Conservation (phyloP, 2,888 invertebrate genomes). For the Desoria tigrina region DNA sequence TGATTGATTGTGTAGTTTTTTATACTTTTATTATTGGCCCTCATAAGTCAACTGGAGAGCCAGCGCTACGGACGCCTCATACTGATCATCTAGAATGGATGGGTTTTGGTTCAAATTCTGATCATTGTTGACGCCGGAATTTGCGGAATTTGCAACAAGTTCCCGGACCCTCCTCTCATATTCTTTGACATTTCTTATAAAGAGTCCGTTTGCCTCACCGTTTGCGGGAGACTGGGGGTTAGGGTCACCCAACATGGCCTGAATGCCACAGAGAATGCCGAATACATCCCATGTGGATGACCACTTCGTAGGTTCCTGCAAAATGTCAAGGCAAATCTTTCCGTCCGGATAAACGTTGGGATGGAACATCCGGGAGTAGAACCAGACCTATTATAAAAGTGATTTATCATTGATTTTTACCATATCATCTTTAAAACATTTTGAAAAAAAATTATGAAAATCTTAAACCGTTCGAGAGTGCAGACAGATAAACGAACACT, state of each 20-base stretch:
- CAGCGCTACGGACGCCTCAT: background rate
- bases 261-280: constrained; percentile 38
- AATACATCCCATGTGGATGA: constrained; percentile 33
- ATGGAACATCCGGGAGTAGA: constrained; percentile 43
- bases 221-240: constrained; percentile 48
- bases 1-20: too few relatives aligned
- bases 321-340: constrained; percentile 42
- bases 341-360: constrained; percentile 46
- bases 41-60: background rate
- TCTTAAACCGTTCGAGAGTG: too few relatives aligned
- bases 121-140: background rate
- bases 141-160: constrained; percentile 23
- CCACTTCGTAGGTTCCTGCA: constrained; percentile 37
- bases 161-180: constrained; percentile 32
- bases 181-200: constrained; percentile 14
- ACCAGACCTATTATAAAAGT: too few relatives aligned
- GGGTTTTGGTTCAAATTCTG: too few relatives aligned
- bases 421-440: too few relatives aligned
- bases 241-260: constrained; percentile 43
- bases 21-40: too few relatives aligned
- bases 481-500: too few relatives aligned
- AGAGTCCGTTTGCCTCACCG: constrained; percentile 34
- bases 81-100: background rate
- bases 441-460: too few relatives aligned
- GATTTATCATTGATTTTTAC: too few relatives aligned